phyloP scores from a whole-genome alignment of 1,140 invertebrate genomes.

The Asobara japonica region DNA sequence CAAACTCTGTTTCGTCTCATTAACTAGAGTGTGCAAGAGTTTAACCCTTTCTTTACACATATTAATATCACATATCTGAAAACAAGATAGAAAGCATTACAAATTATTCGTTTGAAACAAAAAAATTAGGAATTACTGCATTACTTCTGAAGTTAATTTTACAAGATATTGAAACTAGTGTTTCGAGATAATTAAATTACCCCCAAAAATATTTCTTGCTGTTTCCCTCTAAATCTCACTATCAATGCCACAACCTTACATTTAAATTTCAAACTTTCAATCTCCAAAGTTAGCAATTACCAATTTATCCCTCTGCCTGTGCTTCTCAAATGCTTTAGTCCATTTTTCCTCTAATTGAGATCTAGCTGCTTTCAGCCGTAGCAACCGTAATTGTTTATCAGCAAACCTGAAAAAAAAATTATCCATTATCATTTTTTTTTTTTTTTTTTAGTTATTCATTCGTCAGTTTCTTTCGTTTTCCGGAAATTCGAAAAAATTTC shows the following conservation, averaged over 20 bases:
- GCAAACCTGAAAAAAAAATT: slow-evolving; percentile 61
- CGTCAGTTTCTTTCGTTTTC: neutral
- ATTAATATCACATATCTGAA: slow-evolving; percentile 72
- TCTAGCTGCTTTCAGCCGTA: slow-evolving; percentile 69
- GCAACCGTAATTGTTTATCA: slow-evolving; percentile 73
- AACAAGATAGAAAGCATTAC: slow-evolving; percentile 30
- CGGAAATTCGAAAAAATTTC: neutral
- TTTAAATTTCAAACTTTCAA: slow-evolving; percentile 22
- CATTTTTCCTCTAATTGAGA: slow-evolving; percentile 71
- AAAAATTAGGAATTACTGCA: neutral
- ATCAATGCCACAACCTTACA: neutral
- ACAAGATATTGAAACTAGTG: too few species aligned
- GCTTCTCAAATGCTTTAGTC: slow-evolving; percentile 67
- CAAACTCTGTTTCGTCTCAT: slow-evolving; percentile 72
- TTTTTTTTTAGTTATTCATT: neutral
- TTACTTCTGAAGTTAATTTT: too few species aligned
- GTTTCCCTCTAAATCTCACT: neutral
- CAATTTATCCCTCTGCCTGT: slow-evolving; percentile 71
- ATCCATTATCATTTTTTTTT: too few species aligned
- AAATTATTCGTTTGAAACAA: neutral
- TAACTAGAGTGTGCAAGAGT: slow-evolving; percentile 71
- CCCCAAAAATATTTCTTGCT: too few species aligned
- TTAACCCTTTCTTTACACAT: slow-evolving; percentile 72
- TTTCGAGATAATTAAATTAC: too few species aligned
- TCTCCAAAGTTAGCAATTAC: slow-evolving; percentile 50